Percentiles rank a stretch among this genome's conserved stretches.
phyloP scores from a whole-genome alignment of 2,113 vertebrate genomes.

The Formicarius rufipectus region DNA sequence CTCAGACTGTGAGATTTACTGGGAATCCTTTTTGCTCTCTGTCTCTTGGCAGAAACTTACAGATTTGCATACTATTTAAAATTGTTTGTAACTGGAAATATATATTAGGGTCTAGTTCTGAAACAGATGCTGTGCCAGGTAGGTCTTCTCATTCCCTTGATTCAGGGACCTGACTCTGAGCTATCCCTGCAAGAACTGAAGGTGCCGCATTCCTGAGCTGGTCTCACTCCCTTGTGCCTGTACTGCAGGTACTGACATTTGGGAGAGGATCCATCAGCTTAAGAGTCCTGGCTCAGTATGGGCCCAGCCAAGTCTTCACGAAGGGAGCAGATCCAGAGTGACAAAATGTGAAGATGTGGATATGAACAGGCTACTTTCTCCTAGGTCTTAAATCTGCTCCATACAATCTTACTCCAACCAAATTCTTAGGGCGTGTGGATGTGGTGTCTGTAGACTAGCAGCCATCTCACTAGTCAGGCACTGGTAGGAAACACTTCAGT shows the following conservation, averaged over 20 bases:
- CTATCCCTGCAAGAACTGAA: neutral
- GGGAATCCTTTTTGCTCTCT: neutral
- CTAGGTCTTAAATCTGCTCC: neutral
- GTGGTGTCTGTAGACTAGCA: neutral
- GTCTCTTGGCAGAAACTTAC: neutral
- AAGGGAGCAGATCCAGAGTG: neutral
- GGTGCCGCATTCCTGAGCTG: neutral
- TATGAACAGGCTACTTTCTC: neutral
- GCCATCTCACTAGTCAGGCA: rapidly evolving
- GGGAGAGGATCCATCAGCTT: neutral
- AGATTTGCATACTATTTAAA: neutral
- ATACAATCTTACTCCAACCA: neutral
- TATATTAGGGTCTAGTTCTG: neutral
- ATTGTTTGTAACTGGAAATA: neutral
- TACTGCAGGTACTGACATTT: neutral
- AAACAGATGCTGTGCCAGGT: neutral
- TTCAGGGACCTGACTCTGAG: neutral
- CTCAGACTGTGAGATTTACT: neutral
- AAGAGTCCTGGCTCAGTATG: neutral
- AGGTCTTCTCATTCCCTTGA: neutral
- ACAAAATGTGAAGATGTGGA: neutral
- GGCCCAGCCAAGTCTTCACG: neutral
- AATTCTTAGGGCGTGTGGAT: neutral
- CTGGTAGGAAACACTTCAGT: neutral
- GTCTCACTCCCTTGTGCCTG: neutral